Evolutionary conservation across 2,113 vertebrate species (phyloP).

Genomic region (Cygnus buccinator): DNA sequence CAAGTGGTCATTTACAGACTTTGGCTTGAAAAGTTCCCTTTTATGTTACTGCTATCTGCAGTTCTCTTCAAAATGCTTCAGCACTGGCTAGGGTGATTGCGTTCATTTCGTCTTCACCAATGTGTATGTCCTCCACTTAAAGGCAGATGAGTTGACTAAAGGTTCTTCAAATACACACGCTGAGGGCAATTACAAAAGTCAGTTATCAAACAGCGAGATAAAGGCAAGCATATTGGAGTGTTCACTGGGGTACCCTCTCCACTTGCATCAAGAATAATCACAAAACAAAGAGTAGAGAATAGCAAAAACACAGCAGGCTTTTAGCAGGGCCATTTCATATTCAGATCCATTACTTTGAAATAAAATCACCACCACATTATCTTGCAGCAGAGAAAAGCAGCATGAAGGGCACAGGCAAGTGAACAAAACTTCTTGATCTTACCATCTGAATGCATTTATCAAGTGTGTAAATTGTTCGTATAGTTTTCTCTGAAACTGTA

Average conservation of each 20-base stretch:
- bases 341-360: background rate
- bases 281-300: background rate
- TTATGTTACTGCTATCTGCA: background rate
- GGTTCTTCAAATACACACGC: background rate
- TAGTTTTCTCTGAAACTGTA: conserved; percentile 56
- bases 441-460: conserved; percentile 63
- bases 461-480: conserved; percentile 50
- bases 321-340: conserved; percentile 36
- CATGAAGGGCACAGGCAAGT: conserved; percentile 38
- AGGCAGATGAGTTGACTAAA: conserved; percentile 29
- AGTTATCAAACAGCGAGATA: background rate
- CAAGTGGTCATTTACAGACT: conserved; percentile 17
- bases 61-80: conserved; percentile 25
- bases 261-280: background rate
- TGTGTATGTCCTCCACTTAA: background rate
- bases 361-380: conserved; percentile 34
- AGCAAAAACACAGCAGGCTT: conserved; percentile 48
- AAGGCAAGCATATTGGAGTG: background rate
- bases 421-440: conserved; percentile 56
- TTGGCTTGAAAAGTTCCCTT: conserved; percentile 49
- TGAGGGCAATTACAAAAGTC: conserved; percentile 19
- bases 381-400: conserved; percentile 33
- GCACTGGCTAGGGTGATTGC: background rate
- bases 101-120: background rate
- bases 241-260: background rate